Evolutionary conservation across 2,113 vertebrate species (phyloP), one percentile per base, ranked within the genome.

Genomic region (Phrynosoma blainvillii): DNA sequence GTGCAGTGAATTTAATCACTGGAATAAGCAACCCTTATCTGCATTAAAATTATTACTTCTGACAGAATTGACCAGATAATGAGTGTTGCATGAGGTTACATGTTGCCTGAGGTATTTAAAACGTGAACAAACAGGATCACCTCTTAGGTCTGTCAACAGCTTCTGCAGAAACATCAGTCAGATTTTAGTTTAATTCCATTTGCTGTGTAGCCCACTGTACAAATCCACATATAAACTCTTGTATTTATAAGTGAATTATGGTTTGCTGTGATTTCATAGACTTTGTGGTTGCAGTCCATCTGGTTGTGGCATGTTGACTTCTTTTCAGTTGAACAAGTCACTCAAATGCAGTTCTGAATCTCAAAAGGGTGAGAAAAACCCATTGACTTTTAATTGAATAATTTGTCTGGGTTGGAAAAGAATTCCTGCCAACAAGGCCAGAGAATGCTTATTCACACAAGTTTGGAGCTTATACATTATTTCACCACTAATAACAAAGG

Each of bases 11-110:
- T 91, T 92, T 76, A 86, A 88, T 88, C 78, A 86, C 79, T 87
- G 74, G 88, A 90, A 91, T 12, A 85, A 84, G 47, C 84, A 79
- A 42, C 81, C 85, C 86, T 84, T 83, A 32, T 27, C 47, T 76
- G 56, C 42, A 66, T 83, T 92, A 86, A 87, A 88, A 89, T 92
- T 59, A 76, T 70, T 5, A 0, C 0, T 80, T 92, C 80, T 91
- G 87, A 90, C 70, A 87, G 82, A 90, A 88, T 71, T 88, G 21
- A 87, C 86, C 56, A 68, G 80, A 30, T 93, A 56, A 86, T 88
- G 52, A 79, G n/a, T 32, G 59, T 85, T 90, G 59, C 36, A 87
- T 47, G 68, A 79, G 82, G 81, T 52, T 76, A 13, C 0, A 0
- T n/a, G 78, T 73, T 91, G 78, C 62, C 73, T 66, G 66, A 20